Conservation (phyloP, 2,113 vertebrate species). For the Chaetops frenatus region DNA sequence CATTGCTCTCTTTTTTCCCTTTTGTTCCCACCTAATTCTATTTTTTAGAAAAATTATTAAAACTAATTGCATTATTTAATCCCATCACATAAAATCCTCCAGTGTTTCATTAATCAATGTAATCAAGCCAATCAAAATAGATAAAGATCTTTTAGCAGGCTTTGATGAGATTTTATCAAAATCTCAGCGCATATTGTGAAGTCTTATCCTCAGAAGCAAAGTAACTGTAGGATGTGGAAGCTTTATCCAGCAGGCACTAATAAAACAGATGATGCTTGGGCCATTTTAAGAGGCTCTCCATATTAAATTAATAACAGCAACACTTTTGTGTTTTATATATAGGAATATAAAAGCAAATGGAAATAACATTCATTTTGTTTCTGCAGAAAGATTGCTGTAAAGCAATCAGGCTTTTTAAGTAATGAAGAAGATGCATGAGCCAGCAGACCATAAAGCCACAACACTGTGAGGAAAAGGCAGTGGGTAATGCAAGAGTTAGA, state of each 20-base stretch:
- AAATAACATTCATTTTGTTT: background rate
- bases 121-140: slow-evolving; percentile 71
- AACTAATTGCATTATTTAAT: slow-evolving; percentile 70
- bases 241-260: slow-evolving; percentile 49
- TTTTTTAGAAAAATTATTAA: slow-evolving; percentile 65
- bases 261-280: slow-evolving; percentile 44
- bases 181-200: slow-evolving; percentile 61
- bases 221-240: slow-evolving; percentile 35
- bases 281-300: slow-evolving; percentile 42
- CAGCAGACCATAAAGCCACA: slow-evolving; percentile 34
- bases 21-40: slow-evolving; percentile 63
- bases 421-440: background rate
- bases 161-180: slow-evolving; percentile 73
- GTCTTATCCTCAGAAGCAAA: slow-evolving; percentile 54
- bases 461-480: background rate
- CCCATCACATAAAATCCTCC: slow-evolving; percentile 67
- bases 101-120: slow-evolving; percentile 70
- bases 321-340: background rate
- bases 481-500: background rate
- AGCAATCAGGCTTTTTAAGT: background rate
- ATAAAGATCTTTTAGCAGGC: slow-evolving; percentile 69
- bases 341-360: background rate
- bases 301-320: background rate
- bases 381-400: background rate
- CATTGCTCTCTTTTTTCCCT: background rate